Evolutionary conservation across 2,113 vertebrate genomes (phyloP), one percentile per base, ranked within the genome.

Genomic region (Gymnogyps californianus): DNA sequence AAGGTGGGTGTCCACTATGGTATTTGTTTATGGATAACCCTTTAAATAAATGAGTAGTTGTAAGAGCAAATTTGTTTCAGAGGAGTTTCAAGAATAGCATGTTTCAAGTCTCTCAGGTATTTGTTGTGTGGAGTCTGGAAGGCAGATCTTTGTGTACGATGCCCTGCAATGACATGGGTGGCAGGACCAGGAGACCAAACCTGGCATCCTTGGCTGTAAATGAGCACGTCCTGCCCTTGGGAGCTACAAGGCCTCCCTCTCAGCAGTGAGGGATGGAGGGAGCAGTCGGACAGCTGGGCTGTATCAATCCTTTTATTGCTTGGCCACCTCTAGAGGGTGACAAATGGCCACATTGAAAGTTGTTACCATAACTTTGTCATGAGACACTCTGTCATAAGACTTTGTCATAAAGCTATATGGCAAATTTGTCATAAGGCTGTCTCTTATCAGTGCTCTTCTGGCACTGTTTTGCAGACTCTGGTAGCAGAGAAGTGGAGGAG

Each of bases 251-350:
- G 9, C 14, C 15, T 20, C 34, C 34, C 21, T 36, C 31, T 78
- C 16, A 26, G 49, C 49, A 79, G n/a, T 0, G 3, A 46, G 25
- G 14, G 22, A 8, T 40, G 46, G 7, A 31, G 16, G 36, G 3
- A 85, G 40, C 62, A 36, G 21, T 20, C 1, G 4, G 18, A 4
- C 20, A 6, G 18, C 47, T 36, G 34, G n/a, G 22, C 31, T 91
- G 32, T 36, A 71, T 82, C 80, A 77, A 36, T 47, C 32, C 40
- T 76, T 52, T 62, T 57, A 64, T 61, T 93, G 74, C 79, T 83
- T 2, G 12, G 8, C 62, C 59, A 65, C 62, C 88, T 90, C 94
- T 90, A 95, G 90, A 90, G 92, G 95, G 92, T 95, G 95, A 90
- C 88, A 93, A 88, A 83, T 83, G 71, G 90, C 82, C 82, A 72